Percentiles rank a stretch among this genome's conserved stretches.
These are phyloP conservation scores for Apamea anceps DNA, from an alignment of 2,888 invertebrate genomes.

Conservation along the genomic window DNA sequence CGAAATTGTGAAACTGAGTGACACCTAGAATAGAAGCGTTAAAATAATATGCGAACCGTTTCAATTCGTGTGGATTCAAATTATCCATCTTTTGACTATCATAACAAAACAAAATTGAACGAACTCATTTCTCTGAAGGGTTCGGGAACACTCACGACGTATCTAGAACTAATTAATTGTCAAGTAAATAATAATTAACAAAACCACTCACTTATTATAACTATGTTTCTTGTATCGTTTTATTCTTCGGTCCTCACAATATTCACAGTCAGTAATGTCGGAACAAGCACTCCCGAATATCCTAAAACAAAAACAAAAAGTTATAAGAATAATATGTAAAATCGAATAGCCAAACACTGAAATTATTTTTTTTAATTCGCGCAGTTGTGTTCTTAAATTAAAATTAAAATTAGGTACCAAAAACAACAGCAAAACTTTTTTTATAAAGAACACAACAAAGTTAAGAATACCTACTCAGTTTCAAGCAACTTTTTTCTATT, in stretches of 20 bases:
- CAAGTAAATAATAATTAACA: not conserved
- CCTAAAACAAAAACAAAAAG: constrained; percentile 70
- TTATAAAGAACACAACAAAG: not conserved
- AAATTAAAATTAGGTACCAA: not conserved
- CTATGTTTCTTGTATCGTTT: constrained; percentile 59
- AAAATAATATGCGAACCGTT: not conserved
- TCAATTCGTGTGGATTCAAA: not conserved
- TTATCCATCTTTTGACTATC: not conserved
- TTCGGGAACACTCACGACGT: not conserved
- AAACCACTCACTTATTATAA: constrained; percentile 67
- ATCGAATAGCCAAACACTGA: not conserved
- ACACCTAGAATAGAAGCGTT: not conserved
- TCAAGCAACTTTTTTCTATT: not conserved
- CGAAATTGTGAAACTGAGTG: not conserved
- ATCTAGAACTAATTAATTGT: not conserved
- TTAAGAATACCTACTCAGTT: not conserved
- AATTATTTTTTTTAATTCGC: not conserved
- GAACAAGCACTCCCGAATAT: constrained; percentile 83
- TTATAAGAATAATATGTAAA: not conserved
- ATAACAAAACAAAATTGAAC: not conserved
- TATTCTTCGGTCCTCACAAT: constrained; percentile 74
- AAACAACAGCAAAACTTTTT: not conserved
- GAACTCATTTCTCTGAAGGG: not conserved
- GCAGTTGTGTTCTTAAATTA: not conserved
- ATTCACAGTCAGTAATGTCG: constrained; percentile 87